A percentile compares a stretch with the other conserved stretches of the same genome.
These are phyloP conservation scores for Remorina albescens DNA, from an alignment of 2,797 vertebrate species.

Conservation along the genomic window DNA sequence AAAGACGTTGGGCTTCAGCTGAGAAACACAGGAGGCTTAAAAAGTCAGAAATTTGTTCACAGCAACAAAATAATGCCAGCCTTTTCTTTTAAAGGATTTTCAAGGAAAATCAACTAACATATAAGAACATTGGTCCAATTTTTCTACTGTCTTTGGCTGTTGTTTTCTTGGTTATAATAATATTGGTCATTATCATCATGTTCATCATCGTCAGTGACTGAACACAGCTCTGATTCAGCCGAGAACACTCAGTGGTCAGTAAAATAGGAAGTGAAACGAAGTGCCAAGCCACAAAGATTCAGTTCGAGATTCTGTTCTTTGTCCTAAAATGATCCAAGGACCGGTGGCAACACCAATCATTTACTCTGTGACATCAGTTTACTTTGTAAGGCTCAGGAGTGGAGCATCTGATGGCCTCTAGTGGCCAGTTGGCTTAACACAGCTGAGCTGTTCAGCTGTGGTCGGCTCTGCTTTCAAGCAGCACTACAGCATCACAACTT, in stretches of 20 bases:
- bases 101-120: not conserved
- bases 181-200: not conserved
- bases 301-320: not conserved
- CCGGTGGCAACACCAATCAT: too few relatives aligned
- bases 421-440: too few relatives aligned
- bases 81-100: not conserved
- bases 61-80: not conserved
- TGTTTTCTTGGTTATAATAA: not conserved
- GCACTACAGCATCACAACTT: too few relatives aligned
- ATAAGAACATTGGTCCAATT: not conserved
- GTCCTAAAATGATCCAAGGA: too few relatives aligned
- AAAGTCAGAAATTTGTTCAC: not conserved
- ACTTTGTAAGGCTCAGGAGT: too few relatives aligned
- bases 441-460: too few relatives aligned
- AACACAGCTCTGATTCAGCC: not conserved
- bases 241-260: not conserved
- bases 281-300: not conserved
- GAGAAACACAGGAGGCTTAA: not conserved
- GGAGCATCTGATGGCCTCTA: too few relatives aligned
- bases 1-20: too few relatives aligned
- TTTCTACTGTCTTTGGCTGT: not conserved
- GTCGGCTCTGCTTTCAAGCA: too few relatives aligned
- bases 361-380: too few relatives aligned
- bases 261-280: not conserved
- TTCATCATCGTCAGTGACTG: not conserved